Percentiles rank a stretch among this genome's conserved stretches.
phyloP scores from a whole-genome alignment of 2,113 vertebrate species.

The Gulo gulo region DNA sequence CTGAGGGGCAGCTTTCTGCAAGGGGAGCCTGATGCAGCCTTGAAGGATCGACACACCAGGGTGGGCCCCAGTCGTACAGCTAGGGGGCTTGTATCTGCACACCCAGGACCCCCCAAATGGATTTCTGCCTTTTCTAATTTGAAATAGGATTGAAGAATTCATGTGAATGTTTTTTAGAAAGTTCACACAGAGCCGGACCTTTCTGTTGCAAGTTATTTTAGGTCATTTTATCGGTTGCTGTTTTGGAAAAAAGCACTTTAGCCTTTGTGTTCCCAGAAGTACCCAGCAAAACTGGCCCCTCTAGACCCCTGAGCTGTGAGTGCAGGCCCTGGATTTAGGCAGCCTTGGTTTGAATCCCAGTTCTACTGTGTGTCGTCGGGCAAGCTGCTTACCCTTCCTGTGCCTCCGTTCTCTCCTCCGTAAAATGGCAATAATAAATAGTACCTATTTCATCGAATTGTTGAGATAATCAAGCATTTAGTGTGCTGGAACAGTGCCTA shows the following conservation, averaged over 20 bases:
- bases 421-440: background rate
- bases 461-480: background rate
- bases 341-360: background rate
- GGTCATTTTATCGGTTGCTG: conserved; percentile 37
- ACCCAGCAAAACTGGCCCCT: background rate
- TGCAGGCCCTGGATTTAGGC: background rate
- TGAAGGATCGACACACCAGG: background rate
- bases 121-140: background rate
- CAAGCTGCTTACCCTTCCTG: background rate
- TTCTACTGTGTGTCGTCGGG: background rate
- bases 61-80: accelerated
- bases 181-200: conserved; percentile 2
- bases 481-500: background rate
- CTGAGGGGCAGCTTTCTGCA: background rate
- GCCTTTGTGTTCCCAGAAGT: conserved; percentile 18
- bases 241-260: conserved; percentile 63
- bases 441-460: background rate
- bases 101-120: background rate
- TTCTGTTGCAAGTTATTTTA: conserved; percentile 54
- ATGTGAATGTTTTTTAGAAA: background rate
- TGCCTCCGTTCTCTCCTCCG: background rate
- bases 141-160: conserved; percentile 11
- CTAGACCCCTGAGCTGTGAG: background rate
- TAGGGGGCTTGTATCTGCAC: background rate
- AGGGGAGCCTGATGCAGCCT: background rate